A percentile compares a stretch with the other conserved stretches of the same genome.
These are phyloP conservation scores for Scopus umbretta DNA, from an alignment of 2,113 vertebrate genomes.

Conservation along the genomic window DNA sequence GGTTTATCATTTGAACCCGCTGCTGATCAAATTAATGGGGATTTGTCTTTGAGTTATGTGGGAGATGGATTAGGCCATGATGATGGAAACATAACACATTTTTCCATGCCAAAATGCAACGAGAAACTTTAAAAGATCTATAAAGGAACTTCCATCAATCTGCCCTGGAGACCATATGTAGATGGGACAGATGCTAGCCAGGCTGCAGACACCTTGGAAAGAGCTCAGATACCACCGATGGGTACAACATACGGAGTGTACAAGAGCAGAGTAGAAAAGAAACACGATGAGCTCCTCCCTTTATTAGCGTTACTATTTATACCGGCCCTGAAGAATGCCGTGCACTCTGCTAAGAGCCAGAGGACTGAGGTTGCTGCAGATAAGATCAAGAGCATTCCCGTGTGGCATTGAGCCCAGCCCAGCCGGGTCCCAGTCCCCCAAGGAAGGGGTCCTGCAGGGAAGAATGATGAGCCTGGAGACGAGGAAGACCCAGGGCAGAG, in stretches of 20 bases:
- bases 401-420: not conserved
- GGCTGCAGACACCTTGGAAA: constrained; percentile 3
- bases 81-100: not conserved
- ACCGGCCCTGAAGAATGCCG: not conserved
- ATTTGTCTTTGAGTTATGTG: not conserved
- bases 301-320: constrained; percentile 27
- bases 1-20: not conserved
- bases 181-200: constrained; percentile 29
- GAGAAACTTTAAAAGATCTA: not conserved
- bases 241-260: not conserved
- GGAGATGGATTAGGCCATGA: not conserved
- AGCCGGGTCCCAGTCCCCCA: not conserved
- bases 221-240: not conserved
- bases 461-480: not conserved
- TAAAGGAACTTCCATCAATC: not conserved
- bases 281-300: not conserved
- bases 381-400: not conserved
- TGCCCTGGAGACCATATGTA: constrained; percentile 10
- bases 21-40: not conserved
- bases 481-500: not conserved
- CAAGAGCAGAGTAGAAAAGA: not conserved
- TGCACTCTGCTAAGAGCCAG: not conserved
- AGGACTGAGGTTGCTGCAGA: not conserved
- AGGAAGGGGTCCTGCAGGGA: not conserved
- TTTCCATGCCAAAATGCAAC: not conserved